Base-by-base conservation (phyloP, 2,888 invertebrate genomes). In the Octonoba sinensis region DNA sequence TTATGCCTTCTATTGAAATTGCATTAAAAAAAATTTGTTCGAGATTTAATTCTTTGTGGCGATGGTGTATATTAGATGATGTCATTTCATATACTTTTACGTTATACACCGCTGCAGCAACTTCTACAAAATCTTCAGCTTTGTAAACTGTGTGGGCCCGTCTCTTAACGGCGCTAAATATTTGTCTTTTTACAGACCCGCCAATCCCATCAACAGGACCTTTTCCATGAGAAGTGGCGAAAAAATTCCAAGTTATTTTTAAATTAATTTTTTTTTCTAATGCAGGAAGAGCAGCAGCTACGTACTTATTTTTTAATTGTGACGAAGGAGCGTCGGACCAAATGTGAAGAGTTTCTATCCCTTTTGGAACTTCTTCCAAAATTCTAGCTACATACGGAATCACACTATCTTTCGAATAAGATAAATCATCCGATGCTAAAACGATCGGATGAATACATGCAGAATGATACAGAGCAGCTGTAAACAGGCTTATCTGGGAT, bases 271-370 rank as follows among this genome's bases (percentile, higher is more conserved):
- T 64, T 64, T 64, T 18, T 6, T 64, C n/a, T 15, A 64, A 16
- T 8, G 8, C 3, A 15, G 64, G 64, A 15, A 64, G 1, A 15
- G 44, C 3, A 8, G 64, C 64, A 8, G 64, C 64, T 0, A 44
- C 27, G 46, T 44, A 64, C 36, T 36, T 36, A 8, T 36, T 36
- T 36, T 36, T 36, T 11, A 36, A 36, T 8, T 36, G 36, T 2
- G 64, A 64, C 13, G 64, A 18, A 15, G 64, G 64, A 8, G 16
- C 64, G 15, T 64, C 64, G 1, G 64, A 64, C 64, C 64, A 64
- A 15, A 64, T 64, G 11, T 64, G 16, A 13, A 64, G 11, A 4
- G 16, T 16, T 44, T 64, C 64, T 18, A 64, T 46, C 44, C 18
- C 64, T 8, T 46, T 3, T 1, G 64, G 64, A 15, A 64, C 16